Base-by-base conservation (phyloP, 2,113 vertebrate species). In the Crotalus viridis region DNA sequence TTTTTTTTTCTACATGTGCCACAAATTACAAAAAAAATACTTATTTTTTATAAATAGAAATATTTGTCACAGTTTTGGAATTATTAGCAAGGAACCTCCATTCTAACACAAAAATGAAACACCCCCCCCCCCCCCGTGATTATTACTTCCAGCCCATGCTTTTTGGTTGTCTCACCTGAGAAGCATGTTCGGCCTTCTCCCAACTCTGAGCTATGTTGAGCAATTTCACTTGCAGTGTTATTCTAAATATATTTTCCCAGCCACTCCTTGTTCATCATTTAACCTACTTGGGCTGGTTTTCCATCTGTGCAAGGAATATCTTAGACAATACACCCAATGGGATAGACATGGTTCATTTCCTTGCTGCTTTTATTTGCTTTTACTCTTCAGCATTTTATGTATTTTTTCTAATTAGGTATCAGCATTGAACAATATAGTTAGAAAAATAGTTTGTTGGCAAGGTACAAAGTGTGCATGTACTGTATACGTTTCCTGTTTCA, bases 331-430 rank as follows among this genome's bases (percentile, higher is more conserved):
- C 39, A 6, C 88, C 93, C 87, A 91, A 92, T 13, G 2, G n/a
- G 81, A 85, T 93, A 6, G 51, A n/a, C 39, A 81, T n/a, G 4
- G 15, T 12, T 51, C n/a, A 33, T 94, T 22, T 7, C 43, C 26
- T 81, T 15, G 69, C 19, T 89, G 28, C 55, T 85, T 64, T 96
- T 10, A 52, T 43, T 90, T 93, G 0, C 17, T 46, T 93, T 94
- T 86, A 3, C 2, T 39, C 19, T 0, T 22, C 51, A 55, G 33
- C 17, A 22, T 94, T 94, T 59, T 69, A 87, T 59, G 54, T 52
- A 33, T 92, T 59, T 51, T 4, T 19, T 3, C 10, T 85, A 57
- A 33, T 85, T 91, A 55, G 33, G 26, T 86, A 91, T 59, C 86
- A 15, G 33, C 24, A 46, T 17, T 43, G 48, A 81, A 69, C 69